Evolutionary conservation across 1,140 invertebrate species (phyloP), one percentile per base, ranked within the genome.

Genomic region (Ceratitis capitata): DNA sequence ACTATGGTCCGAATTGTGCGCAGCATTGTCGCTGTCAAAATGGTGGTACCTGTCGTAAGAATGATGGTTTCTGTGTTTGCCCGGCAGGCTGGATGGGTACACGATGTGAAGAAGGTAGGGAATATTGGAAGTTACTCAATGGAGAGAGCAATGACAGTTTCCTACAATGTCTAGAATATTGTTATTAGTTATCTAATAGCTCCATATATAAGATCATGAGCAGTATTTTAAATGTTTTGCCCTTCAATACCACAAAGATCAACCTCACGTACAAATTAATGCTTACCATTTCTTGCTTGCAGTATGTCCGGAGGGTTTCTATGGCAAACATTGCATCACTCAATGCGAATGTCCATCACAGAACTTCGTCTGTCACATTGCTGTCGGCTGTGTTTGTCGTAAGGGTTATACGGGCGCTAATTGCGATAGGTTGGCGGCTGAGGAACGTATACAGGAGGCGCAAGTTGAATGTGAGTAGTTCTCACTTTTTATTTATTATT

Each of bases 301-400:
- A 97, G 96, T 97, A 86, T 98, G 97, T 88, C 97, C 97, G 0
- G 96, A 97, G 90, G 97, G 97, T 78, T 98, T 96, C 91, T 98
- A 95, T 92, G 97, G 97, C 26, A 95, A 97, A 86, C 96, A 97
- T 89, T 98, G 97, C 89, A 96, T 97, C 94, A 92, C 94, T 83
- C 92, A 94, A 0, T 98, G 96, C 89, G 94, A 95, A 85, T 98
- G 97, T 89, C 93, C 93, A 84, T 95, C 94, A 83, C 94, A 95
- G 12, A 95, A 96, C 89, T 98, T 96, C 92, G 94, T 95, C 83
- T 98, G 97, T 89, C 96, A 98, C 92, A 94, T 96, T 12, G 94
- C 95, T 3, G 89, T 94, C 3, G 97, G 97, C 19, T 98, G 97
- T 91, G 93, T 95, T 14, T 98, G 97, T 88, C 94, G 94, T 85